Evolutionary conservation across 2,113 vertebrate species (phyloP), one percentile per base, ranked within the genome.

Genomic region (Puffinus mauretanicus): DNA sequence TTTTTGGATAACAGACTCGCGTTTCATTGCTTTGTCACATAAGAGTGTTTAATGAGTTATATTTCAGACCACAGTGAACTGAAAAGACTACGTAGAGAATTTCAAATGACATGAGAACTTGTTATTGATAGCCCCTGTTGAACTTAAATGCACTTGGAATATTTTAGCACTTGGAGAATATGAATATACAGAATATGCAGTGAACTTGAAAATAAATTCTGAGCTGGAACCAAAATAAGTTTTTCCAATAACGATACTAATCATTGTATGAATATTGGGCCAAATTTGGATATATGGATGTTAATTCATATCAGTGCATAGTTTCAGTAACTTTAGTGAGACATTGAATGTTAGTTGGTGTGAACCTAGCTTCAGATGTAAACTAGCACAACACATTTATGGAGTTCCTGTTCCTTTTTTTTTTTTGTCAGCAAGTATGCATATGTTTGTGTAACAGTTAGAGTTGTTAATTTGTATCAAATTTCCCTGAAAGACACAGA

Each of bases 391-490:
- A 19, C 17, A 14, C 7, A 16, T 18, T 67, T 54, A 49, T 44
- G 57, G 36, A 64, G 19, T 62, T 79, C 10, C 29, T 36, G 13
- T 27, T 54, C 8, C 9, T 14, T 12, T 36, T 11, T 27, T 55
- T 24, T 36, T 46, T 25, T 26, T 38, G 26, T 20, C 25, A 40
- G 17, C 24, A 40, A 36, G 9, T 8, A 27, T 75, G 18, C 20
- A 5, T 18, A 44, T 36, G 36, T 86, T 62, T 81, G 40, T 75
- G 10, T 58, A 52, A 29, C 29, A 76, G 0, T 51, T 52, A 42
- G 46, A 76, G 62, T 52, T 1, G 0, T 32, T 72, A 17, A 2
- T 75, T 81, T 5, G 3, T 13, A 46, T 73, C 11, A 42, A 0
- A 21, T 24, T 70, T 36, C 22, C 36, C 46, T 58, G 75, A 62